These are phyloP conservation scores for Marasmarcha lunaedactyla DNA, from an alignment of 2,888 invertebrate species.

Conservation along the genomic window DNA sequence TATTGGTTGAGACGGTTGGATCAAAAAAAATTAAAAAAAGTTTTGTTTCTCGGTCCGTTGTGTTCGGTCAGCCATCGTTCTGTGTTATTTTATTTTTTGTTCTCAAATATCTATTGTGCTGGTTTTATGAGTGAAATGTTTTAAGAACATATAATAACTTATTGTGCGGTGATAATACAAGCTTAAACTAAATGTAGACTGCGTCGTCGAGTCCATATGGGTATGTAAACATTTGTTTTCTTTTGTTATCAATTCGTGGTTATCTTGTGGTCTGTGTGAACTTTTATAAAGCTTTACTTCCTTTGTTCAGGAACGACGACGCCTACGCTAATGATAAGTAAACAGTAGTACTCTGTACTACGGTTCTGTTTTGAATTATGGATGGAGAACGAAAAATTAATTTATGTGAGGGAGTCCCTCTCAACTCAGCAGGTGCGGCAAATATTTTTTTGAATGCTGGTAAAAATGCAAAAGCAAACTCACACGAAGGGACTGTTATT, in stretches of 20 bases:
- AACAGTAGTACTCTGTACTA: conserved; percentile 35
- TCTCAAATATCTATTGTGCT: neutral
- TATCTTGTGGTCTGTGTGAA: conserved; percentile 45
- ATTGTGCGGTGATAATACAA: neutral
- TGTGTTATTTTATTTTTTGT: neutral
- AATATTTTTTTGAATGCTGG: conserved; percentile 59
- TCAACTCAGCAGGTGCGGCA: conserved; percentile 51
- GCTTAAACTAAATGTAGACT: conserved; percentile 2
- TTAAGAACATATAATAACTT: neutral
- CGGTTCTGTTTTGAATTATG: conserved; percentile 28
- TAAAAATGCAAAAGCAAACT: conserved; percentile 42
- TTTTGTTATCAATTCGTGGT: conserved; percentile 28
- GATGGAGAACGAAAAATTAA: conserved; percentile 51
- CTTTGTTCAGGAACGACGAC: conserved; percentile 59
- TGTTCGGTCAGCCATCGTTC: neutral
- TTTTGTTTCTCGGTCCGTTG: neutral
- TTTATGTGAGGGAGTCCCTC: conserved; percentile 49
- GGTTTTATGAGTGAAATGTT: neutral
- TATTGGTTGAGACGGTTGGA: neutral
- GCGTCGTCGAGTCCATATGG: conserved; percentile 15
- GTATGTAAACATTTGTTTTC: conserved; percentile 32
- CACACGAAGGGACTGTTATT: conserved; percentile 52
- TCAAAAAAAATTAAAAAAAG: neutral
- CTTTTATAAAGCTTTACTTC: conserved; percentile 51
- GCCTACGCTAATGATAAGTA: conserved; percentile 38